Evolutionary conservation across 2,797 vertebrate genomes (phyloP).

Genomic region (Salmo trutta): DNA sequence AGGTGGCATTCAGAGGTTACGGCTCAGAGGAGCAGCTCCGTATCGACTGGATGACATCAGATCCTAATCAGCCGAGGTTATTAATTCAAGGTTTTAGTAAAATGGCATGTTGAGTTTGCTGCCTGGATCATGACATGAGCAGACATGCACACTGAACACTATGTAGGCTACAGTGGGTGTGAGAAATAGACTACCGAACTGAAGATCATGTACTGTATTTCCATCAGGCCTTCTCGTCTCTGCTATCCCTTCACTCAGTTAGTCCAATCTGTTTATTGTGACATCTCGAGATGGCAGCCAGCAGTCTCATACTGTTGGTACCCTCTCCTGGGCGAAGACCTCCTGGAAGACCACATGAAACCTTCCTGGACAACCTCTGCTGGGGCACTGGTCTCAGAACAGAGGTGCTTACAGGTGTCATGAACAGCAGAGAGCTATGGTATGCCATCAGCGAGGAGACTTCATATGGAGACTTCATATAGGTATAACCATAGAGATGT

Average conservation of each 20-base stretch:
- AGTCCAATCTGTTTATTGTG: background rate
- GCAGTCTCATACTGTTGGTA: background rate
- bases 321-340: background rate
- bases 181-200: background rate
- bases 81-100: constrained; percentile 58
- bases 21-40: constrained; percentile 45
- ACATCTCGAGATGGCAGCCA: background rate
- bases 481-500: background rate
- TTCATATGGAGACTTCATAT: background rate
- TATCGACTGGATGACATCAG: constrained; percentile 47
- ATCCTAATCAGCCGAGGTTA: constrained; percentile 61
- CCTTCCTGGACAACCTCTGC: background rate
- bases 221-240: background rate
- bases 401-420: background rate
- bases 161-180: background rate
- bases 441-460: background rate
- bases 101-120: constrained; percentile 41
- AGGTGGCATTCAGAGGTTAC: constrained; percentile 46
- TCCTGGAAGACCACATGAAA: background rate
- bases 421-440: background rate
- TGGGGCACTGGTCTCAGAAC: background rate
- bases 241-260: background rate
- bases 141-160: constrained; percentile 10
- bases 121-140: constrained; percentile 25
- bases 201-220: background rate